Conservation (phyloP, 2,113 vertebrate species). For the Cricetomys ansorgei region DNA sequence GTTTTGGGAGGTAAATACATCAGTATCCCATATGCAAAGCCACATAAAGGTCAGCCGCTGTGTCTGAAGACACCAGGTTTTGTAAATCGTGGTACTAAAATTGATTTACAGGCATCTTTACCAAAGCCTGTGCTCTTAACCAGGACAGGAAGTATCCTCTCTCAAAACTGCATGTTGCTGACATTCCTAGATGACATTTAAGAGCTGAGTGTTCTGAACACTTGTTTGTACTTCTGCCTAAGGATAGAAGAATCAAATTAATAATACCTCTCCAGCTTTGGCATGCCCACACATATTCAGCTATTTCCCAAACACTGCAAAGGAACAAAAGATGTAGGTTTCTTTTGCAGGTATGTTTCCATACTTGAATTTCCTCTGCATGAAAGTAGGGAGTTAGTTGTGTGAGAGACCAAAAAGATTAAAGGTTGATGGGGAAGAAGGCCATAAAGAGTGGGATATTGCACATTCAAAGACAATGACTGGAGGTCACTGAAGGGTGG, state of each 20-base stretch:
- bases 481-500: background rate
- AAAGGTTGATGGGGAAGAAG: background rate
- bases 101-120: background rate
- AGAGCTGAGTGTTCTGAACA: background rate
- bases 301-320: background rate
- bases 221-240: background rate
- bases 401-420: background rate
- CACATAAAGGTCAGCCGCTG: background rate
- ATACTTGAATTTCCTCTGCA: background rate
- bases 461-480: background rate
- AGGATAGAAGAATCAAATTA: constrained; percentile 10
- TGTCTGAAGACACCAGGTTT: background rate
- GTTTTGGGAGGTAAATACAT: background rate
- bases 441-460: background rate
- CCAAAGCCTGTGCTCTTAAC: background rate
- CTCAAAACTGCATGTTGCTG: constrained; percentile 3
- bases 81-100: background rate
- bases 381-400: constrained; percentile 12
- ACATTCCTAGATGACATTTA: background rate
- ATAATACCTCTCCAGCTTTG: background rate
- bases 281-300: background rate
- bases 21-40: background rate
- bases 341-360: background rate
- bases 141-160: background rate
- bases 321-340: background rate